These are phyloP conservation scores for Brachionus angularis DNA, from an alignment of 1,140 invertebrate species.

Conservation along the genomic window DNA sequence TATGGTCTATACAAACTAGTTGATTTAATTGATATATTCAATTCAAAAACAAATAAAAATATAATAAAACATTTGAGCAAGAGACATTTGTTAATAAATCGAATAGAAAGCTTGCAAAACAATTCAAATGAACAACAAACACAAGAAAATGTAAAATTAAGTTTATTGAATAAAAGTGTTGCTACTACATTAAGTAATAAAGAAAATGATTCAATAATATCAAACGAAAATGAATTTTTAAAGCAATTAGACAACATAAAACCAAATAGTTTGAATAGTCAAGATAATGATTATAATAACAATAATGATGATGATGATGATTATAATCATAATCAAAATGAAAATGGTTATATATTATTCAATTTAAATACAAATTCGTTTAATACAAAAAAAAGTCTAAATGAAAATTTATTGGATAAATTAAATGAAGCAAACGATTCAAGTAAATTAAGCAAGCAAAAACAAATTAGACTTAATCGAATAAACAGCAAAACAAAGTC, in stretches of 20 bases:
- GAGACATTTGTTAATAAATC: not conserved
- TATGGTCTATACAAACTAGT: slow-evolving; percentile 49
- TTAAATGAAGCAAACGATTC: too few species aligned
- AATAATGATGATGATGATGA: too few species aligned
- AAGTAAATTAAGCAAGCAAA: too few species aligned
- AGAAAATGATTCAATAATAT: not conserved
- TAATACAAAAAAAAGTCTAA: too few species aligned
- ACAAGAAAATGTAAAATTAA: not conserved
- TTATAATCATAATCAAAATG: too few species aligned
- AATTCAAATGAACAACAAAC: not conserved
- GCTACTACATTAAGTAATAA: not conserved
- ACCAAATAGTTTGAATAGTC: not conserved
- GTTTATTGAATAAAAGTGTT: not conserved
- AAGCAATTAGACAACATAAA: not conserved
- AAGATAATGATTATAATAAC: not conserved
- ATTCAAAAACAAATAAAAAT: slow-evolving; percentile 44
- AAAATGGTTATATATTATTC: too few species aligned
- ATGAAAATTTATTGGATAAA: too few species aligned
- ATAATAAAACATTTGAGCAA: too few species aligned
- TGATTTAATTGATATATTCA: slow-evolving; percentile 51
- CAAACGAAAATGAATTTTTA: slow-evolving; percentile 9
- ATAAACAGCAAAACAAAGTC: too few species aligned
- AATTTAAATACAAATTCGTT: too few species aligned
- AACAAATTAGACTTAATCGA: too few species aligned
- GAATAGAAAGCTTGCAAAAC: not conserved